phyloP scores from a whole-genome alignment of 2,113 vertebrate species.

The Empidonax traillii region DNA sequence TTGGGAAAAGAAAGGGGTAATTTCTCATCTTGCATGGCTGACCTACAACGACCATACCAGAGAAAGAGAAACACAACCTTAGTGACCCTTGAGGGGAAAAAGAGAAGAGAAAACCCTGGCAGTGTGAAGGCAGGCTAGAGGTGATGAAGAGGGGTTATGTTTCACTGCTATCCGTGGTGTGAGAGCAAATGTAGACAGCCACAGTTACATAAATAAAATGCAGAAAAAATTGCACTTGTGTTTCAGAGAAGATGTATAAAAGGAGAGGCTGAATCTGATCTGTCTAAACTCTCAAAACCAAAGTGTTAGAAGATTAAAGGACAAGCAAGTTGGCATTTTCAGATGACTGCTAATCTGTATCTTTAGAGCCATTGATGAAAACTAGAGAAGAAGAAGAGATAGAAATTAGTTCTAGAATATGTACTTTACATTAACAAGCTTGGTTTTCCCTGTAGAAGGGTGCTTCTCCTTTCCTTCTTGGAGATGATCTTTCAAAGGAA shows the following conservation, averaged over 20 bases:
- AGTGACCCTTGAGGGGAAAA: not conserved
- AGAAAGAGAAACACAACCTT: not conserved
- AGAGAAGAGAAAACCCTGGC: not conserved
- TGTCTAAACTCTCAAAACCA: not conserved
- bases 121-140: not conserved
- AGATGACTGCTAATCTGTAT: not conserved
- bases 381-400: not conserved
- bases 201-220: not conserved
- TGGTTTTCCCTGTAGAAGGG: not conserved
- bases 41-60: not conserved
- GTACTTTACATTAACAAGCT: not conserved
- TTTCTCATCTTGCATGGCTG: not conserved
- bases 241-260: not conserved
- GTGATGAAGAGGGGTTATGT: not conserved
- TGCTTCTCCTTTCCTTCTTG: not conserved
- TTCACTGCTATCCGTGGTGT: not conserved
- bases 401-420: not conserved
- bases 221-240: not conserved
- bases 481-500: not conserved
- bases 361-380: not conserved
- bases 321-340: not conserved
- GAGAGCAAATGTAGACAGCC: not conserved
- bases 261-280: not conserved
- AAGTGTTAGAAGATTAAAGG: not conserved
- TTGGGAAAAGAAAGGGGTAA: not conserved